Evolutionary conservation across 2,113 vertebrate species (phyloP).

Genomic region (Cololabis saira): DNA sequence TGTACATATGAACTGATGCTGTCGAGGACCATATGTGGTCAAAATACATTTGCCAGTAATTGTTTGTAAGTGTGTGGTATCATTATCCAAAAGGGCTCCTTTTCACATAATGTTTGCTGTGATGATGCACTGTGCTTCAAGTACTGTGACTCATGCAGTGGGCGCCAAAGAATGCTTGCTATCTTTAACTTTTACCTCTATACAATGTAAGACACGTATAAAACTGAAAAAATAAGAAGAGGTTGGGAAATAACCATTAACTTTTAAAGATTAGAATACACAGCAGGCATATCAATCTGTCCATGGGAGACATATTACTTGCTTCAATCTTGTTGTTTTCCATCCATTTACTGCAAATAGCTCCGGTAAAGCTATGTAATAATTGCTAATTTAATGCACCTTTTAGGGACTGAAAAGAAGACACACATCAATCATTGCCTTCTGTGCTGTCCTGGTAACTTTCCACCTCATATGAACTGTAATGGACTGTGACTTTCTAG

Average conservation of each 20-base stretch:
- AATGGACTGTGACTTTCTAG: conserved; percentile 66
- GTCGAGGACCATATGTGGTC: conserved; percentile 11
- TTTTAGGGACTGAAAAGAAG: conserved; percentile 50
- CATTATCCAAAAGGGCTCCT: conserved; percentile 63
- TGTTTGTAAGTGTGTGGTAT: conserved; percentile 50
- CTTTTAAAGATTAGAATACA: conserved; percentile 25
- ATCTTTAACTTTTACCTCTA: conserved; percentile 56
- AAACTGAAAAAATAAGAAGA: conserved; percentile 43
- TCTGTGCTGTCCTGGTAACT: conserved; percentile 59
- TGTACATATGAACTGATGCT: conserved; percentile 16
- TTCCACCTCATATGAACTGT: conserved; percentile 67
- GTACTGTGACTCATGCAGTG: conserved; percentile 67
- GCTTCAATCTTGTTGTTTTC: conserved; percentile 37
- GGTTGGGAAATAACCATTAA: conserved; percentile 13
- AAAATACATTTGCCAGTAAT: conserved; percentile 32
- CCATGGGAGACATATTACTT: conserved; percentile 33
- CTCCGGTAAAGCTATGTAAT: conserved; percentile 38
- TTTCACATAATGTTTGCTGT: conserved; percentile 54
- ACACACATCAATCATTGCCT: conserved; percentile 65
- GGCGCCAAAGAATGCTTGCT: conserved; percentile 55
- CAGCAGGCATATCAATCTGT: conserved; percentile 12
- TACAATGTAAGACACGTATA: conserved; percentile 42
- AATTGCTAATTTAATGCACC: conserved; percentile 55
- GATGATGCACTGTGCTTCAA: conserved; percentile 58
- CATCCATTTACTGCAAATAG: conserved; percentile 30